phyloP scores from a whole-genome alignment of 1,140 invertebrate species.

The Batillaria attramentaria region DNA sequence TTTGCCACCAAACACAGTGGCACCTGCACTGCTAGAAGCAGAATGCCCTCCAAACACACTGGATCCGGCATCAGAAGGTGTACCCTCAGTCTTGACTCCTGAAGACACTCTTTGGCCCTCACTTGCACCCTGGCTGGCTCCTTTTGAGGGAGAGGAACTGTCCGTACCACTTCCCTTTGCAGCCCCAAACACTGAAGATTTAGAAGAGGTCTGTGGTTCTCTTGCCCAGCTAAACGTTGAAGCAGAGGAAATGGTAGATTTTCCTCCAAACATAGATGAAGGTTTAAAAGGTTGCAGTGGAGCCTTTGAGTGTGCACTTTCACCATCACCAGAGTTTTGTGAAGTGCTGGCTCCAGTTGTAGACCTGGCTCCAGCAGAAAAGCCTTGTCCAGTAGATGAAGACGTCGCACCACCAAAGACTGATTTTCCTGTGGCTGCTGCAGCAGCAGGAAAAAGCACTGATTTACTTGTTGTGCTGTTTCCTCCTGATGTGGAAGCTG shows the following conservation, averaged over 20 bases:
- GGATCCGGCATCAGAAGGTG: neutral
- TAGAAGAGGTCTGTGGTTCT: neutral
- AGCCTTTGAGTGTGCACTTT: neutral
- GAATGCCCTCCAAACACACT: slow-evolving; percentile 21
- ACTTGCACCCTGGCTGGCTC: neutral
- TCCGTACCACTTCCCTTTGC: neutral
- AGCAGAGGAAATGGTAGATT: neutral
- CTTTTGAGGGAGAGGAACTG: neutral
- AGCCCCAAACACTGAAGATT: slow-evolving; percentile 6
- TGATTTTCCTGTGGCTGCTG: neutral
- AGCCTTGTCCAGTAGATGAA: neutral
- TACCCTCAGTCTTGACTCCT: neutral
- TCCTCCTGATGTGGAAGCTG: too few species aligned
- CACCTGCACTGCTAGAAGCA: neutral
- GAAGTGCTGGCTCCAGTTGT: slow-evolving; percentile 6
- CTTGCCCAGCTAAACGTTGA: neutral
- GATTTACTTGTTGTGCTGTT: neutral
- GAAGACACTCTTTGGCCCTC: neutral
- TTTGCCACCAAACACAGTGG: neutral
- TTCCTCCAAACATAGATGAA: slow-evolving; percentile 29
- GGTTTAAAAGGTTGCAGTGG: neutral
- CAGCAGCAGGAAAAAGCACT: neutral
- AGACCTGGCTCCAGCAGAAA: neutral
- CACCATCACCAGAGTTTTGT: neutral
- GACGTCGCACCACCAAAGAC: neutral